Conservation (phyloP, 2,888 invertebrate genomes). For the Euclidia mi region DNA sequence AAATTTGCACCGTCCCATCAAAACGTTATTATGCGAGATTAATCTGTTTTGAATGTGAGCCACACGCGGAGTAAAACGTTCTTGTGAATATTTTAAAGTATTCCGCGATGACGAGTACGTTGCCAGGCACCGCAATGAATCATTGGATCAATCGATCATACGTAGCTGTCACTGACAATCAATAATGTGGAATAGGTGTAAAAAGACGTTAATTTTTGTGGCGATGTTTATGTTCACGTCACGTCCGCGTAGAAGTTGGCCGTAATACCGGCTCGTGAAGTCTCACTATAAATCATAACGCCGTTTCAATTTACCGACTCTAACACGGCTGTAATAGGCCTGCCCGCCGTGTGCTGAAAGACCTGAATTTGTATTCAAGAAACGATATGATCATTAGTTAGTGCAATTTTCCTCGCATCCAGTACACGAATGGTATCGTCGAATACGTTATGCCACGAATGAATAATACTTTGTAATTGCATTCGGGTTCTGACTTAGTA, state of each 20-base stretch:
- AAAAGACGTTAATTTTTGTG: slow-evolving; percentile 53
- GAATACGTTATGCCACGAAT: slow-evolving; percentile 73
- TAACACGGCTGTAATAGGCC: slow-evolving; percentile 81
- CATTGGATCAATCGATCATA: not conserved
- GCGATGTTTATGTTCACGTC: slow-evolving; percentile 75
- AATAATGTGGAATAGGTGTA: slow-evolving; percentile 24
- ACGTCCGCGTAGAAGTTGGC: slow-evolving; percentile 80
- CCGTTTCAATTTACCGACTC: slow-evolving; percentile 86
- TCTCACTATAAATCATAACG: slow-evolving; percentile 86
- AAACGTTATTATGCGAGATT: slow-evolving; percentile 69
- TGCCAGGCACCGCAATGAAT: too few species aligned
- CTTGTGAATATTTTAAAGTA: slow-evolving; percentile 60
- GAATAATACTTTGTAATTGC: slow-evolving; percentile 83
- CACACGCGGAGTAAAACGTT: slow-evolving; percentile 28
- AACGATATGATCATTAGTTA: slow-evolving; percentile 87
- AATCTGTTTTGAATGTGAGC: slow-evolving; percentile 61
- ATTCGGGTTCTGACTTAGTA: slow-evolving; percentile 73
- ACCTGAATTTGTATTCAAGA: slow-evolving; percentile 87
- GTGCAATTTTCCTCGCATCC: slow-evolving; percentile 87
- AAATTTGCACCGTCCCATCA: slow-evolving; percentile 70
- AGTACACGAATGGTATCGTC: slow-evolving; percentile 78
- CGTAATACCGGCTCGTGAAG: slow-evolving; percentile 83
- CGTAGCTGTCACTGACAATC: slow-evolving; percentile 10
- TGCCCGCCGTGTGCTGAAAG: slow-evolving; percentile 79
- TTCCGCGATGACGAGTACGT: slow-evolving; percentile 32